Evolutionary conservation across 2,888 invertebrate genomes (phyloP), one percentile per base, ranked within the genome.

Genomic region (Microctonus brassicae): DNA sequence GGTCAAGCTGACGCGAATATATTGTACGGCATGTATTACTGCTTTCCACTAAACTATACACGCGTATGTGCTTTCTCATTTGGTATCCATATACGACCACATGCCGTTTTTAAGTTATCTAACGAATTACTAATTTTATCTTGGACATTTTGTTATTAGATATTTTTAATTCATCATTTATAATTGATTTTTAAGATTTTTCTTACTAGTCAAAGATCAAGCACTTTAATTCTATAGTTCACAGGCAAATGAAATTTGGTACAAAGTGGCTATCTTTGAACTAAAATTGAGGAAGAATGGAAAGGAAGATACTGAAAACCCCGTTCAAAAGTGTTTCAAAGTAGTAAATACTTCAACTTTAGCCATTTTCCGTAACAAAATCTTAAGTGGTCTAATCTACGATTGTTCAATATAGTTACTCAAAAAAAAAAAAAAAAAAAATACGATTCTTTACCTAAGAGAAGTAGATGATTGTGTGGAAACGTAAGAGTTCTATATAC

Each of bases 1-100:
- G 83, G 81, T 83, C 80, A 81, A 81, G 79, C 76, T 79, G 83
- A 82, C 83, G 58, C 78, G 74, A 77, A 83, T 81, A 79, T 82
- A 83, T 83, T 75, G 79, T 78, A 69, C 72, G 62, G 76, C 75
- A 79, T 81, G 76, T 78, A 79, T 79, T 76, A 78, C 78, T 72
- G 75, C 75, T 78, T 80, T 76, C 68, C 75, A 76, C 78, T 76
- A 68, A 76, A 81, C 77, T 75, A 74, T 63, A 22, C 47, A 52
- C 61, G 39, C 55, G 24, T 24, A 24, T 11, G 24, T n/a, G n/a
- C 26, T 62, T 26, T 24, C 39, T 42, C 42, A 36, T 20, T 42
- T 17, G n/a, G 42, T 10, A 42, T 11, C n/a, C 26, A n/a, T 29
- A 24, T 26, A 55, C 24, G 55, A 55, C 11, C 7, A n/a, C 6